Percentiles rank a stretch among this genome's conserved stretches.
Evolutionary conservation across 2,797 vertebrate species (phyloP).

Genomic region (Emydoidea blandingii): DNA sequence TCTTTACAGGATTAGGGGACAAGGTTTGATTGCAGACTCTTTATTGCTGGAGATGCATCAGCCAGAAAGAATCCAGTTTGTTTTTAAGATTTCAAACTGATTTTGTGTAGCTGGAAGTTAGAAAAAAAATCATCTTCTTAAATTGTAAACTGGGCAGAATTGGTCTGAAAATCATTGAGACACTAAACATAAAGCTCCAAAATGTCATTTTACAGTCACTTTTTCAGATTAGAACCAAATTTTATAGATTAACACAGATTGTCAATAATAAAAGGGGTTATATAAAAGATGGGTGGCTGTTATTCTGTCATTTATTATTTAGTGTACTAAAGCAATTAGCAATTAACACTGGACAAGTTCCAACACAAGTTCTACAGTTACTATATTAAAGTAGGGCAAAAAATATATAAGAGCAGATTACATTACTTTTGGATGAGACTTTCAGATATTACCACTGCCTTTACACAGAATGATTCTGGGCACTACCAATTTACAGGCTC

Average conservation of each 20-base stretch:
- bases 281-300: neutral
- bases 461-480: neutral
- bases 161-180: neutral
- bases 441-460: neutral
- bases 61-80: neutral
- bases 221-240: neutral
- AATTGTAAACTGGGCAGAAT: neutral
- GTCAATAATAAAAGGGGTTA: neutral
- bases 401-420: neutral
- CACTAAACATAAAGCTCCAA: neutral
- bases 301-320: neutral
- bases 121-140: neutral
- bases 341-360: neutral
- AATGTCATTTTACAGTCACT: neutral
- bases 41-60: neutral
- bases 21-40: neutral
- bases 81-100: neutral
- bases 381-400: neutral
- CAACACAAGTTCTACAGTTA: neutral
- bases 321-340: neutral
- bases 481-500: neutral
- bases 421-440: neutral
- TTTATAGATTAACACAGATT: neutral
- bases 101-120: neutral
- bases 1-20: neutral